Percentiles rank a stretch among this genome's conserved stretches.
These are phyloP conservation scores for Trachurus trachurus DNA, from an alignment of 2,797 vertebrate species.

Conservation along the genomic window DNA sequence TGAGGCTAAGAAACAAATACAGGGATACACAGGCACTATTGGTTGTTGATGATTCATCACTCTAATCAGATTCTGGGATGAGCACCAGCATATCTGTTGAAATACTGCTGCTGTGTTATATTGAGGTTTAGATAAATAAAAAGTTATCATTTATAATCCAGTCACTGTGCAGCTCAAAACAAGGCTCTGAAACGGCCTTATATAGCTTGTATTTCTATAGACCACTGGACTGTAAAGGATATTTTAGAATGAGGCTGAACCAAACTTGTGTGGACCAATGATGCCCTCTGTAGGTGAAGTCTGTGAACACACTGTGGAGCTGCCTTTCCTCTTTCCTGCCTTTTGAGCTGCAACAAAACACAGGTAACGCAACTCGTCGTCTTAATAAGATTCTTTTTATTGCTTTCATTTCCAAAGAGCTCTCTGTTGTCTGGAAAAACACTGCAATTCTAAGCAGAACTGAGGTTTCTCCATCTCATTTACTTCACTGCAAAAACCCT, in stretches of 20 bases:
- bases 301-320: constrained; percentile 27
- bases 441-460: constrained; percentile 58
- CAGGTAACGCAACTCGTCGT: constrained; percentile 41
- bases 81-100: no score
- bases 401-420: constrained; percentile 87
- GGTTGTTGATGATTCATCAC: no score
- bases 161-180: neutral
- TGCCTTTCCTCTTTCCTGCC: neutral
- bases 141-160: no score
- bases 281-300: constrained; percentile 71
- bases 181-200: neutral
- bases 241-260: neutral
- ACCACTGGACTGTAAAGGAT: neutral
- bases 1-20: neutral
- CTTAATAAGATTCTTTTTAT: constrained; percentile 84
- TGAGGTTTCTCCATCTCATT: constrained; percentile 66
- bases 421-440: constrained; percentile 69
- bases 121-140: no score
- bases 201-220: neutral
- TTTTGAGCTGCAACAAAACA: constrained; percentile 28
- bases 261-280: constrained; percentile 40
- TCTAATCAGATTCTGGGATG: no score
- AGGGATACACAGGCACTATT: neutral
- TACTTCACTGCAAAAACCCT: constrained; percentile 71
- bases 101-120: no score